A percentile compares a stretch with the other conserved stretches of the same genome.
Evolutionary conservation across 1,140 invertebrate species (phyloP).

Genomic region (Phenacoccus solenopsis): DNA sequence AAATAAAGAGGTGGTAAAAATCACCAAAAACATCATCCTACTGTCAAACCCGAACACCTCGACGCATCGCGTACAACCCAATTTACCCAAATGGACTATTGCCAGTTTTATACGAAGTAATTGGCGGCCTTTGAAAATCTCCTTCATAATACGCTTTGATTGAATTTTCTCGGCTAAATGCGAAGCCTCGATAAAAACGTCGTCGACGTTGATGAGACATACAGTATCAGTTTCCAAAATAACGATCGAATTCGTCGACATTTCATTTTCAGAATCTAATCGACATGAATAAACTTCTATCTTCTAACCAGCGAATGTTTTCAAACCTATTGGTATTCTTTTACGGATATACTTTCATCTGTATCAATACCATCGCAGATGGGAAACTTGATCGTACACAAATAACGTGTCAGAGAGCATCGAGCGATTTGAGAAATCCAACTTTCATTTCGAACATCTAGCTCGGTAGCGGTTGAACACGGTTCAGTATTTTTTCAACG

Average conservation of each 20-base stretch:
- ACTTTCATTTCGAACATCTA: too few species aligned
- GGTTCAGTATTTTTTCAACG: neutral
- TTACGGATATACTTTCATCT: too few species aligned
- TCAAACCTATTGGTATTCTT: too few species aligned
- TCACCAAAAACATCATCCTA: too few species aligned
- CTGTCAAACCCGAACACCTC: neutral
- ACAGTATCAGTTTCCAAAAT: neutral
- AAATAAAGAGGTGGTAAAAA: too few species aligned
- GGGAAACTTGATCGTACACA: too few species aligned
- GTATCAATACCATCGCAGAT: too few species aligned
- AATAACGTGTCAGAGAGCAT: too few species aligned
- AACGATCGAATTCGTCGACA: neutral
- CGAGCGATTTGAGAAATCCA: too few species aligned
- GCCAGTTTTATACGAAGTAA: neutral
- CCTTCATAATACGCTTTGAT: neutral
- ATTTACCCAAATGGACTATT: neutral
- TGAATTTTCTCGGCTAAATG: neutral
- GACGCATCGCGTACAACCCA: neutral
- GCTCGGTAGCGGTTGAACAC: too few species aligned
- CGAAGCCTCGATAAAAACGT: neutral
- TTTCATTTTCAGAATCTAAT: neutral
- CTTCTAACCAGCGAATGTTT: too few species aligned
- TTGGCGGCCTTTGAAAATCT: neutral
- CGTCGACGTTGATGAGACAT: neutral
- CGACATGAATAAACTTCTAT: neutral